Conservation (phyloP, 2,888 invertebrate species). For the Nebria brevicollis region DNA sequence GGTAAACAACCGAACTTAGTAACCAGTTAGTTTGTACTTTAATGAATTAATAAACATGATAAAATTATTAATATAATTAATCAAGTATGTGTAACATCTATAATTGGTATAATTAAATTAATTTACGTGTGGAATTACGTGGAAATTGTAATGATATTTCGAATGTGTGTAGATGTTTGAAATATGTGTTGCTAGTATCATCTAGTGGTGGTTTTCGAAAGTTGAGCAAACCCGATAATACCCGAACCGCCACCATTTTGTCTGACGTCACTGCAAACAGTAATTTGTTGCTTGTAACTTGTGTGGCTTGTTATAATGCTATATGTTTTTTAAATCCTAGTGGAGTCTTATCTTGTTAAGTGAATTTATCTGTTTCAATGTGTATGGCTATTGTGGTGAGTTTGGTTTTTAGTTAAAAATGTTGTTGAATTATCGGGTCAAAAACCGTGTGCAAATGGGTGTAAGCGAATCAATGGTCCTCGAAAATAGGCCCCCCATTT, state of each 20-base stretch:
- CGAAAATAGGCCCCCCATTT: neutral
- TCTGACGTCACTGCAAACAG: neutral
- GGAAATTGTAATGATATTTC: too few relatives aligned
- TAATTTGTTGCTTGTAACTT: conserved; percentile 1
- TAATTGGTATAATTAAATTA: too few relatives aligned
- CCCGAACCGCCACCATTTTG: neutral
- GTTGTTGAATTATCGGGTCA: neutral
- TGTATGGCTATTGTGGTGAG: conserved; percentile 89
- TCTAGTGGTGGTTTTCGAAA: neutral
- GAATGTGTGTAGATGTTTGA: neutral
- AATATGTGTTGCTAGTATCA: neutral
- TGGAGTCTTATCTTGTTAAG: conserved; percentile 5
- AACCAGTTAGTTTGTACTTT: too few relatives aligned
- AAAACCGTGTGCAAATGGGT: neutral
- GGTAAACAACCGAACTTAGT: too few relatives aligned
- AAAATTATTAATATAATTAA: too few relatives aligned
- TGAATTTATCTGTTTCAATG: conserved; percentile 68
- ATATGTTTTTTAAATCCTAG: conserved; percentile 1
- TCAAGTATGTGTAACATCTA: too few relatives aligned
- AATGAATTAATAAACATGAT: too few relatives aligned
- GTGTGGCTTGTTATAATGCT: neutral
- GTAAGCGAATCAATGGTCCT: conserved; percentile 9
- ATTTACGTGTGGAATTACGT: too few relatives aligned
- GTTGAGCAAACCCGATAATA: neutral
- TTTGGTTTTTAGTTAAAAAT: conserved; percentile 51